These are phyloP conservation scores for Aurelia coerulea DNA, from an alignment of 30 jellyfish, hydroid and myxozoan genomes.

Conservation along the genomic window DNA sequence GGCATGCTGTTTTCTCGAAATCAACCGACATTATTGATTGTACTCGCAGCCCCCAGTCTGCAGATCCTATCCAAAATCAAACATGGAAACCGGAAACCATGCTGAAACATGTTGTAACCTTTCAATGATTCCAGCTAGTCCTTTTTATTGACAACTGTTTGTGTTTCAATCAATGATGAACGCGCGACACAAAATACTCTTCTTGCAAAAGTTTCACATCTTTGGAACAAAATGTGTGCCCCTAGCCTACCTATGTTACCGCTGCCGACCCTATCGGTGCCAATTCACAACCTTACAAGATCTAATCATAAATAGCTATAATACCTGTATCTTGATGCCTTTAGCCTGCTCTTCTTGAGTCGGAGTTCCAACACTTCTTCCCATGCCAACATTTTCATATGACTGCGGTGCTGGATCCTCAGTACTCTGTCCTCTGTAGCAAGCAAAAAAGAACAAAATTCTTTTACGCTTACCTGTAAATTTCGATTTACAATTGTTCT, in stretches of 20 bases:
- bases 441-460: background rate
- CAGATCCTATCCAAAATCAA: no score
- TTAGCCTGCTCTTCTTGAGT: constrained; percentile 20
- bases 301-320: background rate
- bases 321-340: constrained; percentile 42
- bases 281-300: background rate
- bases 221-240: background rate
- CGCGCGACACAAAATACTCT: no score
- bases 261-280: background rate
- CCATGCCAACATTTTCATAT: constrained; percentile 49
- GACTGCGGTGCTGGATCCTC: constrained; percentile 11
- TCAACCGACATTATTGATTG: no score
- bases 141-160: no score
- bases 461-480: background rate
- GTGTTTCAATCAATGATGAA: no score
- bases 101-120: no score
- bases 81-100: no score
- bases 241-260: background rate
- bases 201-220: no score
- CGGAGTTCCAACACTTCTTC: background rate
- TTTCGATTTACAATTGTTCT: constrained; percentile 8
- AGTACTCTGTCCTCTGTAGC: constrained; percentile 45
- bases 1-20: no score
- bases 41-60: no score
- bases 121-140: no score